phyloP scores from a whole-genome alignment of 2,888 invertebrate genomes.

The Xestia sexstrigata region DNA sequence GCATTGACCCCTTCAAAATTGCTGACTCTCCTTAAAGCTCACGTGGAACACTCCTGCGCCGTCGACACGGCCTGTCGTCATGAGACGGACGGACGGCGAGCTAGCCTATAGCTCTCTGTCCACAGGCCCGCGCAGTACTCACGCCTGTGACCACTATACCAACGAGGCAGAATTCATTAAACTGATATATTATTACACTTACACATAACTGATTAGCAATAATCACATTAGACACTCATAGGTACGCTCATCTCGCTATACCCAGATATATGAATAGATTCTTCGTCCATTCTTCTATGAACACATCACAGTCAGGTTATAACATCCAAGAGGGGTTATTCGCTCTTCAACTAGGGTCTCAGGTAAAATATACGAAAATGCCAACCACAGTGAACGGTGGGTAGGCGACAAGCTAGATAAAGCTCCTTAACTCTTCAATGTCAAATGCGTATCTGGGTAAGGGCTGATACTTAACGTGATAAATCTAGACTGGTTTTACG shows the following conservation, averaged over 20 bases:
- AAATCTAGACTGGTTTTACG: conserved; percentile 31
- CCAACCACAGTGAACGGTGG: background rate
- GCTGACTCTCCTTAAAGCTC: too few species aligned
- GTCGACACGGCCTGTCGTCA: too few species aligned
- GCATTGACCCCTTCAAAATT: too few species aligned
- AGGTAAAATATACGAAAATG: conserved; percentile 13
- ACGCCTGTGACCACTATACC: background rate
- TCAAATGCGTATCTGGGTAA: conserved; percentile 25
- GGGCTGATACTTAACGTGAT: conserved; percentile 10
- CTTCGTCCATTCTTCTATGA: background rate
- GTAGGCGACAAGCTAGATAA: conserved; percentile 26
- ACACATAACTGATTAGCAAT: too few species aligned
- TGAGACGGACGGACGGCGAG: too few species aligned
- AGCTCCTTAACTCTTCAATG: conserved; percentile 29
- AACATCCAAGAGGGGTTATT: background rate
- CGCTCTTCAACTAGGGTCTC: background rate
- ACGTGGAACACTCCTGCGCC: too few species aligned
- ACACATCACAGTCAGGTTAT: background rate
- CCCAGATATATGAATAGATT: background rate
- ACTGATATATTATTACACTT: too few species aligned
- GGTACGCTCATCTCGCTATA: background rate
- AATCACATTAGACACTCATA: background rate
- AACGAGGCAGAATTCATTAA: background rate
- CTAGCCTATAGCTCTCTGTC: too few species aligned
- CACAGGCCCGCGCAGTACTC: background rate